Evolutionary conservation across 2,113 vertebrate species (phyloP).

Genomic region (Cettia cetti): DNA sequence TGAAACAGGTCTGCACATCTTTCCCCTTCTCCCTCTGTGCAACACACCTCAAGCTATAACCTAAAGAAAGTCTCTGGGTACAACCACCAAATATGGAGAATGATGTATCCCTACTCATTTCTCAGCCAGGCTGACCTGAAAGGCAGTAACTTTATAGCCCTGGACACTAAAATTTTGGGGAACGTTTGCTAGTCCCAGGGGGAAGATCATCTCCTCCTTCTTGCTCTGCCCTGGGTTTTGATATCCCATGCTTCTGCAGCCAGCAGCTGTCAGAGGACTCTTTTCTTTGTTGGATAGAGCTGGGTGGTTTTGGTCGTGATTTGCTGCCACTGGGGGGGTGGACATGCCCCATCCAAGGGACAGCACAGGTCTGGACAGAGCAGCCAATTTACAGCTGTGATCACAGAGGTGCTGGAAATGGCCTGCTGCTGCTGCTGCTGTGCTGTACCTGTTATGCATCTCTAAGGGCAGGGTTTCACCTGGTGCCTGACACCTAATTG

Average conservation of each 20-base stretch:
- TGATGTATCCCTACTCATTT: neutral
- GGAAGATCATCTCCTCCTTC: neutral
- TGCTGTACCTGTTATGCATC: accelerated
- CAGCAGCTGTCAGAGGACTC: neutral
- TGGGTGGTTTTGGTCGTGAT: neutral
- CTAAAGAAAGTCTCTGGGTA: neutral
- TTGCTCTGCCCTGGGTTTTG: neutral
- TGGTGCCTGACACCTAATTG: neutral
- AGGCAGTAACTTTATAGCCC: neutral
- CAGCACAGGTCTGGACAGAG: neutral
- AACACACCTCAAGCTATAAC: neutral
- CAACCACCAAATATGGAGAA: neutral
- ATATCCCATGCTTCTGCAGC: neutral
- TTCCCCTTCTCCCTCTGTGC: neutral
- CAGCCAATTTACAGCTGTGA: neutral
- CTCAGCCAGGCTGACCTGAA: neutral
- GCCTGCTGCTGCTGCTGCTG: neutral
- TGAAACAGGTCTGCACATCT: neutral
- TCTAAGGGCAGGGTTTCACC: neutral
- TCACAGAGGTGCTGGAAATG: neutral
- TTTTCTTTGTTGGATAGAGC: neutral
- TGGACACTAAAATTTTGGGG: neutral
- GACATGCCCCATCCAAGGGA: neutral
- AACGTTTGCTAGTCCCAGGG: neutral
- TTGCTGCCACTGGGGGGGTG: neutral